A percentile compares a stretch with the other conserved stretches of the same genome.
These are phyloP conservation scores for Amitus sp. DNA, from an alignment of 2,888 invertebrate species.

Conservation along the genomic window DNA sequence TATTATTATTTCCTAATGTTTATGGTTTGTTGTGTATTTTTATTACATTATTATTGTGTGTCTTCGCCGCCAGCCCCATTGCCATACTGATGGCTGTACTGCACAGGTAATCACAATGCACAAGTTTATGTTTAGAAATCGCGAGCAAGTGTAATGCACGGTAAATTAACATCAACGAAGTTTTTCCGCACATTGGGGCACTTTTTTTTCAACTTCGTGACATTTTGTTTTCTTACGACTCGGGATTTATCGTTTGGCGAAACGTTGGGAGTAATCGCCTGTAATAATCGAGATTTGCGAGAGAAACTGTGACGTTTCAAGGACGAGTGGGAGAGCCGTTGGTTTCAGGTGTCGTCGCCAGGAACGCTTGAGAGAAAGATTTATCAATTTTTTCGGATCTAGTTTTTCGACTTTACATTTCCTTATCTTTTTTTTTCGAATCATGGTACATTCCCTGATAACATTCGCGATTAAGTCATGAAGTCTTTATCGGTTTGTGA, in stretches of 20 bases:
- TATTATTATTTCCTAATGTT: conserved; percentile 60
- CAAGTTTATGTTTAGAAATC: conserved; percentile 60
- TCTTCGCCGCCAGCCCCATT: conserved; percentile 89
- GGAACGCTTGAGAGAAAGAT: conserved; percentile 1
- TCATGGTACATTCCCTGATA: too few relatives aligned
- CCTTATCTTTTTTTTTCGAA: too few relatives aligned
- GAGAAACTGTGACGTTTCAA: neutral
- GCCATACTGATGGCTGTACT: conserved; percentile 95
- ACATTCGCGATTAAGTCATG: too few relatives aligned
- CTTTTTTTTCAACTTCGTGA: conserved; percentile 21
- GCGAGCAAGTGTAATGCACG: conserved; percentile 53
- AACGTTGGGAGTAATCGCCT: too few relatives aligned
- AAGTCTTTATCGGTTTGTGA: too few relatives aligned
- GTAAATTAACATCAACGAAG: conserved; percentile 41
- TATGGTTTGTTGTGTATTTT: conserved; percentile 63
- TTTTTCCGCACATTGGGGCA: conserved; percentile 23
- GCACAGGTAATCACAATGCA: conserved; percentile 83
- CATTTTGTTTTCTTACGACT: too few relatives aligned
- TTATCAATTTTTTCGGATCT: too few relatives aligned
- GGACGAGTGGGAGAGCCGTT: conserved; percentile 1
- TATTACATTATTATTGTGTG: conserved; percentile 73
- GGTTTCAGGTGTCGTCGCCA: conserved; percentile 9
- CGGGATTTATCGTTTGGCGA: too few relatives aligned
- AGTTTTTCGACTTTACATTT: too few relatives aligned
- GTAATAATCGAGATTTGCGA: neutral